A percentile compares a stretch with the other conserved stretches of the same genome.
Conservation (phyloP, 2,888 invertebrate species). For the Gastrophysa polygoni region DNA sequence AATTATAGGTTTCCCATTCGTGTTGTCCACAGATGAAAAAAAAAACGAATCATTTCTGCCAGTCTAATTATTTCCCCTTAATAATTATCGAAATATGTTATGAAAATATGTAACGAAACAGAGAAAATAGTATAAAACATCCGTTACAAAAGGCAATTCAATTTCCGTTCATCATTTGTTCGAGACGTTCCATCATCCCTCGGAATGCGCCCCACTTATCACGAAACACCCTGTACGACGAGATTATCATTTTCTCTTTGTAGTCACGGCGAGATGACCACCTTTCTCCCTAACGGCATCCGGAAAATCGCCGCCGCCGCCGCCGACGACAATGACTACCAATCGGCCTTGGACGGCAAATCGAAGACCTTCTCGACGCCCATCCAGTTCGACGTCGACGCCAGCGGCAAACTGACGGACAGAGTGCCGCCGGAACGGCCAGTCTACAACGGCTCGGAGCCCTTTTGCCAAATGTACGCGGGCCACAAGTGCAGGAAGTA, state of each 20-base stretch:
- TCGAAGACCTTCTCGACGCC: constrained; percentile 43
- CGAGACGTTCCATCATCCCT: too few relatives aligned
- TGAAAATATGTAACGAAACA: too few relatives aligned
- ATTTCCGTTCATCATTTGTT: too few relatives aligned
- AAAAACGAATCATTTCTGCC: too few relatives aligned
- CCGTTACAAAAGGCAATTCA: too few relatives aligned
- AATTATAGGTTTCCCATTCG: too few relatives aligned
- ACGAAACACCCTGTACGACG: neutral
- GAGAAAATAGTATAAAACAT: too few relatives aligned
- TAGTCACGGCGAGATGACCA: constrained; percentile 41
- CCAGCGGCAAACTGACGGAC: constrained; percentile 42
- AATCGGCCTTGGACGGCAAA: constrained; percentile 34
- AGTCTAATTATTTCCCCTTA: too few relatives aligned
- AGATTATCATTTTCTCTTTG: constrained; percentile 8
- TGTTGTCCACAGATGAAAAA: too few relatives aligned
- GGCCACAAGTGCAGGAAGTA: constrained; percentile 82
- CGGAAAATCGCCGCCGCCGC: constrained; percentile 25
- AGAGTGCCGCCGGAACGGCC: constrained; percentile 25
- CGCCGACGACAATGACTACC: constrained; percentile 22
- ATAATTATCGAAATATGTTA: too few relatives aligned
- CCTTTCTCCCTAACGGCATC: constrained; percentile 41
- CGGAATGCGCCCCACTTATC: too few relatives aligned
- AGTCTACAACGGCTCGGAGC: constrained; percentile 58
- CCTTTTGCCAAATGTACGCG: constrained; percentile 78
- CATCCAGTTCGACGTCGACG: constrained; percentile 43